Conservation (phyloP, 2,888 invertebrate species). For the Acanthoscelides obtectus region DNA sequence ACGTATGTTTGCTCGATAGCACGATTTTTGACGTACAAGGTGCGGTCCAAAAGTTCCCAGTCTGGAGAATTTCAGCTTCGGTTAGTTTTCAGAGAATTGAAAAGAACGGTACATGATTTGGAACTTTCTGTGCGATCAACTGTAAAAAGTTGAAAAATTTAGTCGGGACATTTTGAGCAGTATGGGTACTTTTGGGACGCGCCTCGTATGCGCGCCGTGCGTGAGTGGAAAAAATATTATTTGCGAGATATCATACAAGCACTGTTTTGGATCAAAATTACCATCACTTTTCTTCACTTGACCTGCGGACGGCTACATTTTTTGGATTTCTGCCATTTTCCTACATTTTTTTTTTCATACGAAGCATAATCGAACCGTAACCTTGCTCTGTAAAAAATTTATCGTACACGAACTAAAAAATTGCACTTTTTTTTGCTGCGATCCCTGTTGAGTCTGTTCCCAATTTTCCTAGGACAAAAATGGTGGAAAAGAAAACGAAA, state of each 20-base stretch:
- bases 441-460: neutral
- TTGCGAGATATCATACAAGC: neutral
- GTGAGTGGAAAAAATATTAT: neutral
- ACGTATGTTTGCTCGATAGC: constrained; percentile 14
- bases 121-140: too few species aligned
- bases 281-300: neutral
- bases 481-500: neutral
- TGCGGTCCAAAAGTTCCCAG: constrained; percentile 39
- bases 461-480: neutral
- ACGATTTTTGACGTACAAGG: constrained; percentile 22
- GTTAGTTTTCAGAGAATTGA: too few species aligned
- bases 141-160: too few species aligned
- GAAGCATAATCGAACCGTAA: neutral
- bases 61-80: constrained; percentile 35
- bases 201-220: neutral
- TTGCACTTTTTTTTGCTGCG: neutral
- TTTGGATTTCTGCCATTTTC: neutral
- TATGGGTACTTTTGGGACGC: neutral
- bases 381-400: neutral
- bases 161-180: too few species aligned
- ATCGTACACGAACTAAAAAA: neutral
- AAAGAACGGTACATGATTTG: too few species aligned
- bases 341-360: neutral
- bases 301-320: neutral
- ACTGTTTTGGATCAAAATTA: neutral